Conservation (phyloP, 2,888 invertebrate species). For the Galerucella pusilla region DNA sequence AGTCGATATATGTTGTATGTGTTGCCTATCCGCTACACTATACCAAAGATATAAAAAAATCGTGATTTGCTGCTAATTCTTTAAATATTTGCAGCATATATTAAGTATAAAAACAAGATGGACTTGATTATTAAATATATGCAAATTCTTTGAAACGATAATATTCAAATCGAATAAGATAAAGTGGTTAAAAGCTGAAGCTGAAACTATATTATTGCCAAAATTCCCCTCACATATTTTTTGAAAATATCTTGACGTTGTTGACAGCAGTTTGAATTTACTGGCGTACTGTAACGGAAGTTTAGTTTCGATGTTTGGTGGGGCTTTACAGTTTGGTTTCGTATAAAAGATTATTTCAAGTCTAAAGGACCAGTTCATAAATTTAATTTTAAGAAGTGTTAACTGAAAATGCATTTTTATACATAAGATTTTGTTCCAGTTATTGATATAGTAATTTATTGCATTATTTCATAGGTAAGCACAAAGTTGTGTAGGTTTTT, state of each 20-base stretch:
- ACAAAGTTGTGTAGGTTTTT: background rate
- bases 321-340: background rate
- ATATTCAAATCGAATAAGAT: background rate
- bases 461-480: background rate
- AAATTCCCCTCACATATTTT: background rate
- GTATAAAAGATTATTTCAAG: background rate
- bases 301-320: background rate
- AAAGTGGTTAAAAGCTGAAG: background rate
- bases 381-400: background rate
- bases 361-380: background rate
- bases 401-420: background rate
- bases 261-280: conserved; percentile 2
- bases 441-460: background rate
- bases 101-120: background rate
- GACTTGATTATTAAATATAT: background rate
- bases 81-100: background rate
- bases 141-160: no score
- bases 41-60: no score
- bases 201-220: background rate
- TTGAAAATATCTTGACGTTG: background rate
- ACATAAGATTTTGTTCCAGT: background rate
- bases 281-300: conserved; percentile 8
- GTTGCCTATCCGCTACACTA: background rate
- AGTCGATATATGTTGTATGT: background rate
- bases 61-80: no score